Conservation (phyloP, 1,140 invertebrate genomes). For the Globodera rostochiensis region DNA sequence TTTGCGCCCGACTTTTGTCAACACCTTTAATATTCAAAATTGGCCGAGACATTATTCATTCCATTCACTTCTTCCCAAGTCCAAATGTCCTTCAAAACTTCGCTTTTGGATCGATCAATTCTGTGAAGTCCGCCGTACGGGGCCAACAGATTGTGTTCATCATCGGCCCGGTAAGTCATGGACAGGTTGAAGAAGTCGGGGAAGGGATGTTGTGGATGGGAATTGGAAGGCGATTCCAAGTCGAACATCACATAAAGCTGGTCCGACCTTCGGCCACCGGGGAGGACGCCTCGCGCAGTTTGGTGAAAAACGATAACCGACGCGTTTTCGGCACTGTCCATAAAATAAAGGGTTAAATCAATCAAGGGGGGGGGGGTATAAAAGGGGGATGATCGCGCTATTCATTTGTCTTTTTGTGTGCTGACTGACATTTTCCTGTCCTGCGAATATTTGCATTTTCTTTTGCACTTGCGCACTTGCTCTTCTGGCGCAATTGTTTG, state of each 20-base stretch:
- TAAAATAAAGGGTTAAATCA: too few species aligned
- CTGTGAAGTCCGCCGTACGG: slow-evolving; percentile 28
- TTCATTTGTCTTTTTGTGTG: background rate
- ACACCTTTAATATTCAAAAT: slow-evolving; percentile 4
- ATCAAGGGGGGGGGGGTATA: too few species aligned
- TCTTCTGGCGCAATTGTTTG: slow-evolving; percentile 3
- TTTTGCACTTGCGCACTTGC: slow-evolving; percentile 11
- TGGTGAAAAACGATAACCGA: slow-evolving; percentile 12
- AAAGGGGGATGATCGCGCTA: too few species aligned
- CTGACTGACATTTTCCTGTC: background rate
- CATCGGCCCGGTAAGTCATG: slow-evolving; percentile 34
- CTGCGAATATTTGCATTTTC: slow-evolving; percentile 10
- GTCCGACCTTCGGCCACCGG: background rate
- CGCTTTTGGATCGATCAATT: background rate
- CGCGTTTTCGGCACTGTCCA: slow-evolving; percentile 3
- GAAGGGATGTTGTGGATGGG: background rate
- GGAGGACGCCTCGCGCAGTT: background rate
- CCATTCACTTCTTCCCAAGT: slow-evolving; percentile 26
- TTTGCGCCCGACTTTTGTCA: slow-evolving; percentile 22
- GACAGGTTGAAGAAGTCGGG: slow-evolving; percentile 30
- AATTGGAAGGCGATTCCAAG: slow-evolving; percentile 17
- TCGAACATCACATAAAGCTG: slow-evolving; percentile 24
- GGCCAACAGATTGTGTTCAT: slow-evolving; percentile 20
- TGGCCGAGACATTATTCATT: background rate
- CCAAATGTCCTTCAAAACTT: slow-evolving; percentile 30